Conservation (phyloP, 2,888 invertebrate species). For the Pterostichus niger region DNA sequence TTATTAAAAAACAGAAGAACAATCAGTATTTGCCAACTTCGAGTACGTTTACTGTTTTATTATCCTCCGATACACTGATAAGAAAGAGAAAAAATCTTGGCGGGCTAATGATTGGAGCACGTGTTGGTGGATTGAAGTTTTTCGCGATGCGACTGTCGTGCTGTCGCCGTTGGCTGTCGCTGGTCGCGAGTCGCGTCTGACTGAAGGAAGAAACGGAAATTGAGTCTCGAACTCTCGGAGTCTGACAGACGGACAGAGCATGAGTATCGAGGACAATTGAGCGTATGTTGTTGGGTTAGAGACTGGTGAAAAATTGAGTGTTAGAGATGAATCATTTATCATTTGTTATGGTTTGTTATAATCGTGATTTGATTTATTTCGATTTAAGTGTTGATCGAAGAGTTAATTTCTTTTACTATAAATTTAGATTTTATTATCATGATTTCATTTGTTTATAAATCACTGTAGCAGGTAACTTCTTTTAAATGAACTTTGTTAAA, state of each 20-base stretch:
- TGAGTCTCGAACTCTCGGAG: neutral
- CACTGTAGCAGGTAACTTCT: too few relatives aligned
- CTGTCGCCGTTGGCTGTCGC: neutral
- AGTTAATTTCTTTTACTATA: neutral
- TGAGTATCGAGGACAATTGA: neutral
- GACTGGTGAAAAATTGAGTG: neutral
- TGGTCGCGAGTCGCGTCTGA: neutral
- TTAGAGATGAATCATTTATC: conserved; percentile 12
- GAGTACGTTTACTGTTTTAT: neutral
- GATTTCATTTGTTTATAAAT: too few relatives aligned
- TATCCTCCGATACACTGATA: conserved; percentile 5
- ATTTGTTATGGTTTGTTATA: neutral
- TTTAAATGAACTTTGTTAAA: too few relatives aligned
- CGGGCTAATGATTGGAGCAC: neutral
- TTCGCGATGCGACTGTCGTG: neutral
- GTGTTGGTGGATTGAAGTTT: neutral
- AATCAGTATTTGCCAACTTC: neutral
- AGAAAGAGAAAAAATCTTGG: neutral
- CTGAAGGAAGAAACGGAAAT: conserved; percentile 10
- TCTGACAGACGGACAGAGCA: neutral
- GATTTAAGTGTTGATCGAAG: neutral
- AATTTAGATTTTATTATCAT: neutral
- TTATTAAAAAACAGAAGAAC: neutral
- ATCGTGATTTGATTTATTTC: neutral
- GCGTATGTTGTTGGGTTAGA: neutral